Evolutionary conservation across 2,888 invertebrate genomes (phyloP), one percentile per base, ranked within the genome.

Genomic region (Rhagophthalmus giganteus): DNA sequence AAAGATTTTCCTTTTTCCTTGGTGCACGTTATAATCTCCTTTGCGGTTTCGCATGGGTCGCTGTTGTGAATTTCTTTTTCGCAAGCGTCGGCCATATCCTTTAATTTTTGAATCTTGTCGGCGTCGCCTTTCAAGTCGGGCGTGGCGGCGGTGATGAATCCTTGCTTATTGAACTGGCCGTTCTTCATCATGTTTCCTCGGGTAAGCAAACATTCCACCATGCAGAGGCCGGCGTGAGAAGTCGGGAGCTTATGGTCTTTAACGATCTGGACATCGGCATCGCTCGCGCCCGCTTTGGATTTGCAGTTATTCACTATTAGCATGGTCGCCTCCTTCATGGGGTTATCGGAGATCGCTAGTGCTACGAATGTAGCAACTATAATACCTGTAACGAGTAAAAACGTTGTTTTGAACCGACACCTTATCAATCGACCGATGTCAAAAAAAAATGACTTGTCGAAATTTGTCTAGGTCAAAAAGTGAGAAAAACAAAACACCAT

Each of bases 141-240:
- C 6, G 64, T 62, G 16, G 70, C 59, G 16, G 66, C 62, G 1
- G 62, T 35, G 2, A 74, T 55, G 31, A 72, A 61, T 2, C 72
- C 72, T 7, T 59, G 54, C 47, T 67, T 70, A 46, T 67, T 54
- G 50, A 69, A 67, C 47, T 68, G 69, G 6, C 73, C 73, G 30
- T 71, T 60, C 30, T 66, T 61, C 67, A 74, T 70, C 24, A 74
- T 63, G 13, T 65, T 65, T 5, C 60, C 61, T 2, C 52, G 63
- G 30, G 66, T 65, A 32, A 73, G 69, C 7, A 74, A 34, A 42
- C 74, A 74, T 39, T 73, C 69, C 10, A 74, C 12, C 63, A 72
- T 57, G 49, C 73, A 73, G 8, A 65, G 44, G 2, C 72, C 73
- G 26, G 63, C 57, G 34, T 67, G 63, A 6, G 66, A 65, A 25